A percentile compares a stretch with the other conserved stretches of the same genome.
phyloP scores from a whole-genome alignment of 2,797 vertebrate species.

The Pempheris klunzingeri region DNA sequence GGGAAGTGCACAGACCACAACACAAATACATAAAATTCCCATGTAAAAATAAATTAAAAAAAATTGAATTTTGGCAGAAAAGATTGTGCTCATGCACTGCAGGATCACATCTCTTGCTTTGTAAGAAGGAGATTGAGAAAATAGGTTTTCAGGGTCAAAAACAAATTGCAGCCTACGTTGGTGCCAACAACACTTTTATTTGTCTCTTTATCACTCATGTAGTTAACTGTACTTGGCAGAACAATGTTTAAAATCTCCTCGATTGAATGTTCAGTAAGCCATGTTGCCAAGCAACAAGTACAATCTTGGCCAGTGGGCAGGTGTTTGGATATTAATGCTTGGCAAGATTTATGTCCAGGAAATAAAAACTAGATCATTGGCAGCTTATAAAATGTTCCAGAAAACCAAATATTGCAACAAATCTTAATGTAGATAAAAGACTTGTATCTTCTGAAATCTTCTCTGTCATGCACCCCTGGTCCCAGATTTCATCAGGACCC shows the following conservation, averaged over 20 bases:
- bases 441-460: not conserved
- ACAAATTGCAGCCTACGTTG: constrained; percentile 1
- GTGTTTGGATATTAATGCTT: constrained; percentile 40
- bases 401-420: constrained; percentile 27
- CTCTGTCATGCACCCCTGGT: not conserved
- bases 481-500: not conserved
- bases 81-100: not conserved
- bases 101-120: not conserved
- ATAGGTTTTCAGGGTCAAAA: constrained; percentile 8
- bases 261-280: constrained; percentile 34
- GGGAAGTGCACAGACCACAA: not conserved
- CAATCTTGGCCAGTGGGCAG: constrained; percentile 37
- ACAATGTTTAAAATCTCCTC: constrained; percentile 21
- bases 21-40: not conserved
- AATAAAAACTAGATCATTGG: constrained; percentile 31
- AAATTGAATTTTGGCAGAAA: constrained; percentile 1
- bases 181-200: constrained; percentile 11
- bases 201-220: constrained; percentile 22
- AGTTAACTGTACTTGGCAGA: constrained; percentile 19
- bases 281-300: constrained; percentile 54
- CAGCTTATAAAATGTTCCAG: constrained; percentile 15
- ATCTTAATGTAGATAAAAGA: constrained; percentile 21
- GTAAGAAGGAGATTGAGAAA: not conserved
- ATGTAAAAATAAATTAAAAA: not conserved
- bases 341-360: constrained; percentile 36